These are phyloP conservation scores for Heliconius cydno DNA, from an alignment of 2,888 invertebrate species.

Conservation along the genomic window DNA sequence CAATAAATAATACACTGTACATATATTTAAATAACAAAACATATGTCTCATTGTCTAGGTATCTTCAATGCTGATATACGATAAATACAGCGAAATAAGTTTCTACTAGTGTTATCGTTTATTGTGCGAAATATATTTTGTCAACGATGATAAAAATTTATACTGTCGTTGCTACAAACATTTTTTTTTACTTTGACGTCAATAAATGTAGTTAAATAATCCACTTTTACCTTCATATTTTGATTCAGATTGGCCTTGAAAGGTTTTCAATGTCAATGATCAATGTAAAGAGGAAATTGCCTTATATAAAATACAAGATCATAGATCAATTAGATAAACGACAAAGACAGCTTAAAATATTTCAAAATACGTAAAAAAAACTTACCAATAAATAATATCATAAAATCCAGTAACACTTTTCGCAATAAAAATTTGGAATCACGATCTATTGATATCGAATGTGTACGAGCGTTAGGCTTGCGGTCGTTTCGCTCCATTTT, in stretches of 20 bases:
- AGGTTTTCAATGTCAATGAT: constrained; percentile 34
- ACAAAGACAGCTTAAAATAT: constrained; percentile 1
- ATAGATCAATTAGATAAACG: neutral
- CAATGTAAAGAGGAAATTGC: constrained; percentile 21
- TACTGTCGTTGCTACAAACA: neutral
- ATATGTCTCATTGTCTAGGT: constrained; percentile 7
- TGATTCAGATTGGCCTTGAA: constrained; percentile 5
- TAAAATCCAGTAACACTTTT: constrained; percentile 87
- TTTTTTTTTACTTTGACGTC: constrained; percentile 26
- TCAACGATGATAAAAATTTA: constrained; percentile 35
- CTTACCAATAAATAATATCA: constrained; percentile 88
- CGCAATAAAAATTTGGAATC: constrained; percentile 83
- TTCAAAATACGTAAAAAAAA: constrained; percentile 34
- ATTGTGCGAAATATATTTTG: constrained; percentile 33
- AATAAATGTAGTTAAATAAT: constrained; percentile 7
- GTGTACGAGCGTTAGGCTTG: constrained; percentile 69
- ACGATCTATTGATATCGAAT: constrained; percentile 79
- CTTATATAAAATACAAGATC: neutral
- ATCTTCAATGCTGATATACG: constrained; percentile 19
- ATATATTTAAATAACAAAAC: constrained; percentile 20
- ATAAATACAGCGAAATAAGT: constrained; percentile 5
- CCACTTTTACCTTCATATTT: constrained; percentile 19
- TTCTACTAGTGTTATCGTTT: constrained; percentile 11
- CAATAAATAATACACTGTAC: neutral
- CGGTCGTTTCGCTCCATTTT: constrained; percentile 77